Percentiles rank a stretch among this genome's conserved stretches.
Conservation (phyloP, 1,140 invertebrate species). For the Apis cerana region DNA sequence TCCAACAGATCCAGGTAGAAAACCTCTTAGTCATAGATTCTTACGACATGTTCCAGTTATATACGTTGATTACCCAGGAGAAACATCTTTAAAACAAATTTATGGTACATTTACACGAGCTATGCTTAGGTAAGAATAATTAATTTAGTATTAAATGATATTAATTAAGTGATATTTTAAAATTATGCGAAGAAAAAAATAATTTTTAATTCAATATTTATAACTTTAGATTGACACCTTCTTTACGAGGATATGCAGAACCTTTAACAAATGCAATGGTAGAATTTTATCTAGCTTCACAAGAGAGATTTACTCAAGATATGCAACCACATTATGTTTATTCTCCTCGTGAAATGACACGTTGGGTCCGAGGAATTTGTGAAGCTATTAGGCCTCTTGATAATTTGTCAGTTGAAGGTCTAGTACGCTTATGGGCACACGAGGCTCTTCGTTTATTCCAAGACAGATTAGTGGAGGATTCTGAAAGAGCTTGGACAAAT, state of each 20-base stretch:
- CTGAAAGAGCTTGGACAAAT: slow-evolving; percentile 98
- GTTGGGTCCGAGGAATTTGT: slow-evolving; percentile 99
- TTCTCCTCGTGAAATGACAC: slow-evolving; percentile 99
- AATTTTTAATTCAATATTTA: background rate
- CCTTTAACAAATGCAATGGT: slow-evolving; percentile 99
- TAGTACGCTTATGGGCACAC: slow-evolving; percentile 99
- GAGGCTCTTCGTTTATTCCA: slow-evolving; percentile 99
- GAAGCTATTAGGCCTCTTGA: slow-evolving; percentile 98
- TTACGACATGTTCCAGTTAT: slow-evolving; percentile 98
- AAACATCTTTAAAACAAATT: slow-evolving; percentile 98
- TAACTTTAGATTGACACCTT: slow-evolving; percentile 87
- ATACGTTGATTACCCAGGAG: slow-evolving; percentile 99
- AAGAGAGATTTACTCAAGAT: slow-evolving; percentile 99
- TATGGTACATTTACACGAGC: slow-evolving; percentile 99
- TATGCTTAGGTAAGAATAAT: slow-evolving; percentile 88
- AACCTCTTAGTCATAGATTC: slow-evolving; percentile 97
- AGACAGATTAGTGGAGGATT: slow-evolving; percentile 96
- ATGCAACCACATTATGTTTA: slow-evolving; percentile 99
- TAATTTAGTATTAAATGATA: background rate
- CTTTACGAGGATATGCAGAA: slow-evolving; percentile 95
- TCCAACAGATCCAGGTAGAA: slow-evolving; percentile 99
- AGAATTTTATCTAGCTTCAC: slow-evolving; percentile 97
- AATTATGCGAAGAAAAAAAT: background rate
- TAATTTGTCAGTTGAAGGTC: slow-evolving; percentile 93
- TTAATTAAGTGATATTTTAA: too few species aligned